Evolutionary conservation across 2,113 vertebrate genomes (phyloP), one percentile per base, ranked within the genome.

Genomic region (Raja brachyura): DNA sequence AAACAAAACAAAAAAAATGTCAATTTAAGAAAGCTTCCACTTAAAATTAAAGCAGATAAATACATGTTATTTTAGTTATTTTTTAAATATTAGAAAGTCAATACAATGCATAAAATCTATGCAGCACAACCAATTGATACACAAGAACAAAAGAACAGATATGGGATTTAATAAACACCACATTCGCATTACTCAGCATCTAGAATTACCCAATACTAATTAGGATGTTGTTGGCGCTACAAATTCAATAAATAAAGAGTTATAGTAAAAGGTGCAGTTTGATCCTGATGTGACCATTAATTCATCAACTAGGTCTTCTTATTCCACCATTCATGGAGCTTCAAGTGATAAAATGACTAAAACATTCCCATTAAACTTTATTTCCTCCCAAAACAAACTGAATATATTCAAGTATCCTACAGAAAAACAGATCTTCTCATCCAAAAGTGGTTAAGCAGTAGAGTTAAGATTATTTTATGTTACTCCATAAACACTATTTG

Each of bases 1-100:
- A 94, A 97, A 97, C n/a, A 95, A 95, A 95, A 96, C 95, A 95
- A 79, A 96, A 95, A 95, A 79, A 63, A 7, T 0, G 20, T 76
- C 54, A 93, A 63, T 25, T 56, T 48, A 7, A 59, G 9, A 70
- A 74, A 73, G 6, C 66, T 56, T 18, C 5, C 22, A n/a, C 9
- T 39, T 33, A 93, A 93, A 79, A 56, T 78, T 39, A 78, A 79
- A 68, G 5, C 25, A 90, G 54, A 28, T 90, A 14, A 54, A 68
- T 33, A 90, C n/a, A 4, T 14, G 4, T 0, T 18, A 63, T n/a
- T 22, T 8, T 4, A 7, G n/a, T 90, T 25, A 20, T 28, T 25
- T 83, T 83, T 1, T 4, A 13, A 86, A 86, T 59, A 86, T 4
- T 25, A 63, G 63, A 63, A 4, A 0, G 25, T 14, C 22, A 28